Evolutionary conservation across 2,797 vertebrate species (phyloP), one percentile per base, ranked within the genome.

Genomic region (Syngnathus rostellatus): DNA sequence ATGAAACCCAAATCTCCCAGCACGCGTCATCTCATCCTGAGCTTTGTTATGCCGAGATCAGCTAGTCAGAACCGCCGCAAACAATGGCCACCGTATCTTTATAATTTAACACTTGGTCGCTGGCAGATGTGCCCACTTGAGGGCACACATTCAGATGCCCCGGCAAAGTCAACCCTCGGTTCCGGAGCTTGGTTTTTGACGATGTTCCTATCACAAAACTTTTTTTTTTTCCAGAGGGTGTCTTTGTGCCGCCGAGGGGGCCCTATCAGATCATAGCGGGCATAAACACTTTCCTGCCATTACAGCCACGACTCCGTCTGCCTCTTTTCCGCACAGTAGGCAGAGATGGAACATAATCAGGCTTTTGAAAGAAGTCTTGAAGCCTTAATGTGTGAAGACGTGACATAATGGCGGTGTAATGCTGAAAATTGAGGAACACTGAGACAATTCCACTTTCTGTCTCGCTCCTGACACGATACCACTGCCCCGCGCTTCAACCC

Each of bases 211-310:
- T 43, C 60, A 9, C 55, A 8, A 81, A 76, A 81, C 75, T 85
- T 84, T 86, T 14, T 31, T 31, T 25, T 45, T 14, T 14, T 41
- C 40, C 76, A 10, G 1, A 68, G 75, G 17, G 6, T 19, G 81
- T 77, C 65, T 79, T 78, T 76, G 73, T 72, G 72, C 68, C 74
- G 71, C 73, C 72, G 67, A 83, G 74, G 77, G 73, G 58, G 46
- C 38, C 31, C 80, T 78, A 83, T 87, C 80, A 83, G 80, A 85
- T 83, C 83, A 57, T 16, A 83, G 82, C 84, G 21, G 83, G 85
- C 78, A 83, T 86, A 85, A 86, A 86, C 75, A 84, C 77, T 75
- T 81, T 69, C 75, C 69, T 77, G 80, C 82, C 78, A 87, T 89
- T 88, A 87, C 73, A 74, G 46, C 60, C 77, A 64, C 78, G 82